A percentile compares a stretch with the other conserved stretches of the same genome.
Evolutionary conservation across 2,888 invertebrate genomes (phyloP).

Genomic region (Smittia aterrima): DNA sequence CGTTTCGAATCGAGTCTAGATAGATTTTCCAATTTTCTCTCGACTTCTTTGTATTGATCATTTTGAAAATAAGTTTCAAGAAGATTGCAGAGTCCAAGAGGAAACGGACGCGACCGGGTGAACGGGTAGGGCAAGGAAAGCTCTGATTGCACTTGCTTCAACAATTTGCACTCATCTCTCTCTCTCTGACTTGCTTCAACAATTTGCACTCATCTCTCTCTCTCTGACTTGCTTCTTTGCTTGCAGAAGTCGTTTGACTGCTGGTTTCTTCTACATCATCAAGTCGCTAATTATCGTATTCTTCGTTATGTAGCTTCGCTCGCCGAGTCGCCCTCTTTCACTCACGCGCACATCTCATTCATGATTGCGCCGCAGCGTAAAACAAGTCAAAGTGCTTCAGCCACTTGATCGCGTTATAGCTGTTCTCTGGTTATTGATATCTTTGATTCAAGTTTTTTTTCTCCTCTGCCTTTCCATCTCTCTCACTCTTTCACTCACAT

Average conservation of each 20-base stretch:
- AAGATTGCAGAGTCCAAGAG: neutral
- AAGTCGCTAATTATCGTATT: constrained; percentile 38
- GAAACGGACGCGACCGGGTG: neutral
- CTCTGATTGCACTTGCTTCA: neutral
- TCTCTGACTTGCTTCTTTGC: neutral
- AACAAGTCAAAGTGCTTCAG: neutral
- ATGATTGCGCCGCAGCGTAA: neutral
- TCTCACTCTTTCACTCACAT: constrained; percentile 11
- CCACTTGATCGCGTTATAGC: constrained; percentile 39
- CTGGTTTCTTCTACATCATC: constrained; percentile 35
- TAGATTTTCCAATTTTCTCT: constrained; percentile 14
- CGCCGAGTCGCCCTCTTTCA: neutral
- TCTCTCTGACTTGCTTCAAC: neutral
- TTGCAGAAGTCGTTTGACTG: constrained; percentile 25
- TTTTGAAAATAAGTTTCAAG: neutral
- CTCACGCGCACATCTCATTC: neutral
- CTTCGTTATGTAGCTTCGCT: constrained; percentile 16
- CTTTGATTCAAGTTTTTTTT: constrained; percentile 33
- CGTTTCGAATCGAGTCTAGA: constrained; percentile 23
- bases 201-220: neutral
- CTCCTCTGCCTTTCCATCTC: neutral
- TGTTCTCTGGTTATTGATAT: constrained; percentile 40
- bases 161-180: neutral
- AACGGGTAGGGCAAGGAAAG: neutral
- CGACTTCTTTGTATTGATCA: neutral